Evolutionary conservation across 2,797 vertebrate genomes (phyloP).

Genomic region (Acestrorhynchus altus): DNA sequence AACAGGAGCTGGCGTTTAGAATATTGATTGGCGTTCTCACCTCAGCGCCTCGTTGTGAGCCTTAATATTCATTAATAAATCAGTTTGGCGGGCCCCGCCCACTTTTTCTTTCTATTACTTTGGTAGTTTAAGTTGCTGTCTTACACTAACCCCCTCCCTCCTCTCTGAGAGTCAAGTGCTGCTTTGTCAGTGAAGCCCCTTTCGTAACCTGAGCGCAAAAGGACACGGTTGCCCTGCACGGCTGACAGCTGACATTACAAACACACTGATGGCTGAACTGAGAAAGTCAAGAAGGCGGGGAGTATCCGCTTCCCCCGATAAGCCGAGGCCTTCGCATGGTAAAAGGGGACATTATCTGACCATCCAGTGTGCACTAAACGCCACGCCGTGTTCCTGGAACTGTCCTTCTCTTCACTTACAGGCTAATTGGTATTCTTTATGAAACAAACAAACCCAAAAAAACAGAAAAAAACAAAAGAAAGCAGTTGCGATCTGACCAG

Average conservation of each 20-base stretch:
- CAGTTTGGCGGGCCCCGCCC: no score
- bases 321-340: slow-evolving; percentile 17
- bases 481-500: slow-evolving; percentile 43
- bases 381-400: slow-evolving; percentile 4
- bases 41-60: no score
- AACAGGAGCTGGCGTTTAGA: no score
- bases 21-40: no score
- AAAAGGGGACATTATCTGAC: slow-evolving; percentile 10
- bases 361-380: slow-evolving; percentile 27
- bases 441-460: slow-evolving; percentile 1
- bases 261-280: slow-evolving; percentile 3
- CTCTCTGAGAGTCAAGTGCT: not conserved
- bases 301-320: slow-evolving; percentile 6
- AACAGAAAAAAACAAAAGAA: slow-evolving; percentile 21
- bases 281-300: slow-evolving; percentile 10
- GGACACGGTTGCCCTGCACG: not conserved
- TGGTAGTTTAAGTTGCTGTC: not conserved
- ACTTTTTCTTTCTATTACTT: no score
- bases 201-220: slow-evolving; percentile 6
- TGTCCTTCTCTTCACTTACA: not conserved
- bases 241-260: not conserved
- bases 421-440: slow-evolving; percentile 29
- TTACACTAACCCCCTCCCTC: not conserved
- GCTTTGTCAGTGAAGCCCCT: not conserved
- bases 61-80: no score